Evolutionary conservation across 2,113 vertebrate species (phyloP).

Genomic region (Naja naja): DNA sequence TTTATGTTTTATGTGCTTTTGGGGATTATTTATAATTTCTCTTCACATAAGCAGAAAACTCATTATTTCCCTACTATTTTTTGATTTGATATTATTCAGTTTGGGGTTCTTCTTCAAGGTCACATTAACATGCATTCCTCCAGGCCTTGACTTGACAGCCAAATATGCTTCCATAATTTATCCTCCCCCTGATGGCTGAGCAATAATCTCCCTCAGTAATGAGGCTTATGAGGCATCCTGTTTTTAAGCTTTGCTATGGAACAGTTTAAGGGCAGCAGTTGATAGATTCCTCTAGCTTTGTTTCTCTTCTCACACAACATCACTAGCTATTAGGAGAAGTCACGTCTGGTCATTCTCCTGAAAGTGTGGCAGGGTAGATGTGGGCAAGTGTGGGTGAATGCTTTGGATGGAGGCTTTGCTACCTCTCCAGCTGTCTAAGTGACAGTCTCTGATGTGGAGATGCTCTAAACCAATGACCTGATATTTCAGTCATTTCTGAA

Average conservation of each 20-base stretch:
- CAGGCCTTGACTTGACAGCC: not conserved
- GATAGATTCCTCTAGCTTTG: not conserved
- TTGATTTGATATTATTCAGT: not conserved
- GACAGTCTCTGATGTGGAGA: not conserved
- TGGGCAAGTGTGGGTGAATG: not conserved
- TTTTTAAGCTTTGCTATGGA: not conserved
- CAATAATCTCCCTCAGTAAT: not conserved
- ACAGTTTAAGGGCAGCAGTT: not conserved
- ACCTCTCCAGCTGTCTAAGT: not conserved
- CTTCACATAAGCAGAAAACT: not conserved
- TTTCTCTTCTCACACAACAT: not conserved
- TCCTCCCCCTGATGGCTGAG: not conserved
- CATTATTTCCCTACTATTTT: not conserved
- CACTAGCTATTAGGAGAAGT: not conserved
- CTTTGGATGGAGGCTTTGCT: not conserved
- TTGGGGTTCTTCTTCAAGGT: not conserved
- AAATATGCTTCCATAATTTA: not conserved
- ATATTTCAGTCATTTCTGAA: not conserved
- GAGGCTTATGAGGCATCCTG: not conserved
- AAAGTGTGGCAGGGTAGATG: not conserved
- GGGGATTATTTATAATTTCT: fast-evolving
- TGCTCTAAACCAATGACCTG: not conserved
- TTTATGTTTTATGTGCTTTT: not conserved
- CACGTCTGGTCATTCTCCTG: not conserved
- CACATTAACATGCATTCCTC: not conserved